A percentile compares a stretch with the other conserved stretches of the same genome.
Evolutionary conservation across 1,140 invertebrate genomes (phyloP).

Genomic region (Drosophila erecta): DNA sequence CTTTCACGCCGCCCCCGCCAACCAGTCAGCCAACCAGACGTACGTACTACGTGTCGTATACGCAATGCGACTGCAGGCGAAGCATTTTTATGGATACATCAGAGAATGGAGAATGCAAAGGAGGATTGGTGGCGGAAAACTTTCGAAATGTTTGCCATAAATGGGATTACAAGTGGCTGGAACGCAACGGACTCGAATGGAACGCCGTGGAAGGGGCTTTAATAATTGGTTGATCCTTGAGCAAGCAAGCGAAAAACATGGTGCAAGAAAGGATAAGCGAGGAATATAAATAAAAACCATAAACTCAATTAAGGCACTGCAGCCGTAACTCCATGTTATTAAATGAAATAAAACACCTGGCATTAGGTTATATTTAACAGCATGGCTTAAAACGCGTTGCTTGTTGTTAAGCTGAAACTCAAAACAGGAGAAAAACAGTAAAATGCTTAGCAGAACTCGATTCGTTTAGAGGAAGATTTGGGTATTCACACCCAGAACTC

Average conservation of each 20-base stretch:
- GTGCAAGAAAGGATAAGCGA: not conserved
- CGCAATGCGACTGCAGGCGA: conserved; percentile 51
- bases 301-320: conserved; percentile 8
- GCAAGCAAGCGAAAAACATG: conserved; percentile 1
- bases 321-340: not conserved
- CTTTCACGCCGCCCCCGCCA: not conserved
- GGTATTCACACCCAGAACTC: not conserved
- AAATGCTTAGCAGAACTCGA: not conserved
- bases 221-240: conserved; percentile 19
- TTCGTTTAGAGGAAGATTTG: not conserved
- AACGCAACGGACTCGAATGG: conserved; percentile 11
- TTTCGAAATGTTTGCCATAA: conserved; percentile 26
- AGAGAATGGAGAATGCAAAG: too few species aligned
- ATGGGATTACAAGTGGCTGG: conserved; percentile 33
- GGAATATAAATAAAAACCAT: not conserved
- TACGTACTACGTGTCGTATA: conserved; percentile 36
- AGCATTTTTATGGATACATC: conserved; percentile 22
- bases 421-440: not conserved
- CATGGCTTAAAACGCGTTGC: not conserved
- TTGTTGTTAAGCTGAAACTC: not conserved
- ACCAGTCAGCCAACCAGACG: too few species aligned
- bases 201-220: not conserved
- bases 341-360: not conserved
- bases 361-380: not conserved
- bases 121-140: not conserved